A percentile compares a stretch with the other conserved stretches of the same genome.
phyloP scores from a whole-genome alignment of 2,113 vertebrate genomes.

The Cepphus grylle region DNA sequence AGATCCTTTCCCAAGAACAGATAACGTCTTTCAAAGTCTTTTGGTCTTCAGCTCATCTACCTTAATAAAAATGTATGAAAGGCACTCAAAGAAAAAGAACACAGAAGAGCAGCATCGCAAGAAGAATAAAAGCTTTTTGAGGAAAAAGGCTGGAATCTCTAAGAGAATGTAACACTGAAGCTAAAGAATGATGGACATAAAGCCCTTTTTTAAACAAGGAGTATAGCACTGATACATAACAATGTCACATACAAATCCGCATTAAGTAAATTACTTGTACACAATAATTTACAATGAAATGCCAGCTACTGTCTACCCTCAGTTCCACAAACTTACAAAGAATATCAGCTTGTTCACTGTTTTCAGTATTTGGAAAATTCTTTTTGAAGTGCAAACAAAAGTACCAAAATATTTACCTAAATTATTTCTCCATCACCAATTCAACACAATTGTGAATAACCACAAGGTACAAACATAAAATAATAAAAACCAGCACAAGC shows the following conservation, averaged over 20 bases:
- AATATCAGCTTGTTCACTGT: background rate
- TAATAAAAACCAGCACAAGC: background rate
- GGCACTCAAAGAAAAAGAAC: background rate
- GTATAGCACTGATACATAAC: background rate
- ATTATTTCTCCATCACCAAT: background rate
- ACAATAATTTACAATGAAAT: background rate
- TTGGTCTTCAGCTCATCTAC: background rate
- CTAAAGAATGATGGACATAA: background rate
- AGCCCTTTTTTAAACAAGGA: background rate
- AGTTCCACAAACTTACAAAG: background rate
- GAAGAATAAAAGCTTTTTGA: background rate
- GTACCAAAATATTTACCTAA: background rate
- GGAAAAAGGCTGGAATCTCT: background rate
- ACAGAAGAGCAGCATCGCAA: background rate
- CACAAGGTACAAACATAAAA: background rate
- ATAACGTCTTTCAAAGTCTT: background rate
- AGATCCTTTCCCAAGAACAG: background rate
- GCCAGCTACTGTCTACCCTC: background rate
- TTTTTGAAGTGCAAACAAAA: background rate
- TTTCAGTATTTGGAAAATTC: background rate
- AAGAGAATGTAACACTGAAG: background rate
- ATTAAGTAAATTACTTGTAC: background rate
- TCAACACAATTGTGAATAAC: background rate
- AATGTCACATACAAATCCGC: background rate
- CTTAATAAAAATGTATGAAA: background rate